Conservation (phyloP, 2,797 vertebrate genomes). For the Cyprinella venusta region DNA sequence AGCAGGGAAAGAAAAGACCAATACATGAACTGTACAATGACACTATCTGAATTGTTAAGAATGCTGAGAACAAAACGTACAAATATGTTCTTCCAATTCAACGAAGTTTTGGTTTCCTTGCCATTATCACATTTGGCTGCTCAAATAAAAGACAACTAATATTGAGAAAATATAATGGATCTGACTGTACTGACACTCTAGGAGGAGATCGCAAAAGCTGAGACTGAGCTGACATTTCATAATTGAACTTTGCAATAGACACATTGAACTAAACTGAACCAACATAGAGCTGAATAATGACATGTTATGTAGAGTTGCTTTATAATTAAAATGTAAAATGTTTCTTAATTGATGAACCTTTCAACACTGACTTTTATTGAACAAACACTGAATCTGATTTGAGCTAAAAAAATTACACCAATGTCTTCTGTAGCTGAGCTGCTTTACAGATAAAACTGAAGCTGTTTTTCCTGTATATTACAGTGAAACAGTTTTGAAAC, state of each 20-base stretch:
- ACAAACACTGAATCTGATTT: background rate
- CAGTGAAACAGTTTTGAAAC: background rate
- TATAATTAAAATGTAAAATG: background rate
- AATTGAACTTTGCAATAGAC: background rate
- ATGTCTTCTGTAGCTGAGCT: background rate
- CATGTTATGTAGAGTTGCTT: background rate
- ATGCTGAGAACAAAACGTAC: background rate
- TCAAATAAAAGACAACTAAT: background rate
- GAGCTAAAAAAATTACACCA: background rate
- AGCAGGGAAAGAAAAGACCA: slow-evolving; percentile 21
- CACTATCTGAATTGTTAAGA: background rate
- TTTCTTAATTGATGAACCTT: background rate
- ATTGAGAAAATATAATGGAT: background rate
- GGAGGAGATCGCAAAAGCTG: background rate
- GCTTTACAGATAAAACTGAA: background rate
- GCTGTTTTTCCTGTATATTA: background rate
- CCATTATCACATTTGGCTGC: too few relatives aligned
- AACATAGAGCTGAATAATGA: background rate
- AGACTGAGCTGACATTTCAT: too few relatives aligned
- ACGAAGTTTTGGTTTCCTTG: background rate
- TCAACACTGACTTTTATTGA: background rate
- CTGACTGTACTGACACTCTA: background rate
- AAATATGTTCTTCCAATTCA: background rate
- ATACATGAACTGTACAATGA: slow-evolving; percentile 7
- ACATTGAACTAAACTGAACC: background rate